A percentile compares a stretch with the other conserved stretches of the same genome.
Evolutionary conservation across 2,113 vertebrate genomes (phyloP).

Genomic region (Apaloderma vittatum): DNA sequence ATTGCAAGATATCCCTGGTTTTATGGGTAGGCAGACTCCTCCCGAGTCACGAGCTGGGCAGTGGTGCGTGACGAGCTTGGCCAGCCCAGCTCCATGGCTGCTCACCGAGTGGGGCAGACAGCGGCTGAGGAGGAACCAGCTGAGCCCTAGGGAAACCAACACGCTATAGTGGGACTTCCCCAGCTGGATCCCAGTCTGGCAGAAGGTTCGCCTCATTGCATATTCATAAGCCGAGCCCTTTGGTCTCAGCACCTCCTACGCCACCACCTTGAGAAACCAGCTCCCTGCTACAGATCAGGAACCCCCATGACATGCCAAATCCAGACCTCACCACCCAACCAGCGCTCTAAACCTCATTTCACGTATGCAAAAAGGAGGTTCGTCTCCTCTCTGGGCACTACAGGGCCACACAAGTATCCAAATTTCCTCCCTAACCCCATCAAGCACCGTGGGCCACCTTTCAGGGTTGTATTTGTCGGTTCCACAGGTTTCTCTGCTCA

Average conservation of each 20-base stretch:
- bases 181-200: neutral
- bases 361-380: neutral
- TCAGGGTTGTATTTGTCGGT: neutral
- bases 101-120: neutral
- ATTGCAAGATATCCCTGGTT: neutral
- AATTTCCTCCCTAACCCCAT: neutral
- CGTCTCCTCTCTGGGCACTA: neutral
- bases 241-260: fast-evolving
- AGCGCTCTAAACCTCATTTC: neutral
- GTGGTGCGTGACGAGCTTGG: fast-evolving
- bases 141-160: fast-evolving
- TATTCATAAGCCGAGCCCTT: neutral
- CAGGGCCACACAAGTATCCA: neutral
- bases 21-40: neutral
- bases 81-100: neutral
- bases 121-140: neutral
- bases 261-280: neutral
- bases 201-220: neutral
- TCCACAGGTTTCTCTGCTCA: neutral
- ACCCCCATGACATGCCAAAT: neutral
- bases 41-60: neutral
- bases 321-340: neutral
- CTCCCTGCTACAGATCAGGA: neutral
- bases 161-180: fast-evolving
- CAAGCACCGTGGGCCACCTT: neutral